Percentiles rank a stretch among this genome's conserved stretches.
Conservation (phyloP, 2,797 vertebrate species). For the Ptychadena robeensis region DNA sequence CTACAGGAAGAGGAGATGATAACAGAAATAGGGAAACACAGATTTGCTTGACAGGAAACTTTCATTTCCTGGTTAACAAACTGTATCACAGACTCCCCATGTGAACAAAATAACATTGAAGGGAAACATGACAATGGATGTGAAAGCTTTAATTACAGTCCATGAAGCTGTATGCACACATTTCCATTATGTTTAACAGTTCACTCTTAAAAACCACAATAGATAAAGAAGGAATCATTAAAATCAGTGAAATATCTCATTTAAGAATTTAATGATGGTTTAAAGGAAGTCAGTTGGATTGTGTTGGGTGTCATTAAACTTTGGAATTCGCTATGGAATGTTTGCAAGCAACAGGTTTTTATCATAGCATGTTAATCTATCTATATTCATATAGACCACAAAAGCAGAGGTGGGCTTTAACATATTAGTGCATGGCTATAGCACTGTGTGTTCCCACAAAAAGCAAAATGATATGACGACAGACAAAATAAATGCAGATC, state of each 20-base stretch:
- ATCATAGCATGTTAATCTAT: too few species aligned
- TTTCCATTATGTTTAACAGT: not conserved
- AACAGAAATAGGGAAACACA: not conserved
- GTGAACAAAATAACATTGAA: not conserved
- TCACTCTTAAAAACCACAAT: not conserved
- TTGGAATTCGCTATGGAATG: too few species aligned
- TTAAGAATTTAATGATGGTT: too few species aligned
- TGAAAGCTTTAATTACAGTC: not conserved
- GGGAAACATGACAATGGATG: not conserved
- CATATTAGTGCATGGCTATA: too few species aligned
- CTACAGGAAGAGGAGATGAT: conserved; percentile 28
- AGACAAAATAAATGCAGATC: too few species aligned
- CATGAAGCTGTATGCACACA: not conserved
- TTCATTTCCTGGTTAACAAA: conserved; percentile 6
- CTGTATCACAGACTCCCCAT: not conserved
- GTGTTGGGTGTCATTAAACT: not conserved
- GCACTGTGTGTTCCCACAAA: too few species aligned
- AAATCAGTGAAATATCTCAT: too few species aligned
- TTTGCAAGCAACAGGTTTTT: too few species aligned
- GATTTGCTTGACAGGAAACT: conserved; percentile 5
- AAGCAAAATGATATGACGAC: too few species aligned
- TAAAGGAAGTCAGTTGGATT: not conserved
- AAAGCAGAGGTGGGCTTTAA: too few species aligned
- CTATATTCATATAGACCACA: too few species aligned
- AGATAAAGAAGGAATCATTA: not conserved